Evolutionary conservation across 2,113 vertebrate genomes (phyloP).

Genomic region (Platanista minor): DNA sequence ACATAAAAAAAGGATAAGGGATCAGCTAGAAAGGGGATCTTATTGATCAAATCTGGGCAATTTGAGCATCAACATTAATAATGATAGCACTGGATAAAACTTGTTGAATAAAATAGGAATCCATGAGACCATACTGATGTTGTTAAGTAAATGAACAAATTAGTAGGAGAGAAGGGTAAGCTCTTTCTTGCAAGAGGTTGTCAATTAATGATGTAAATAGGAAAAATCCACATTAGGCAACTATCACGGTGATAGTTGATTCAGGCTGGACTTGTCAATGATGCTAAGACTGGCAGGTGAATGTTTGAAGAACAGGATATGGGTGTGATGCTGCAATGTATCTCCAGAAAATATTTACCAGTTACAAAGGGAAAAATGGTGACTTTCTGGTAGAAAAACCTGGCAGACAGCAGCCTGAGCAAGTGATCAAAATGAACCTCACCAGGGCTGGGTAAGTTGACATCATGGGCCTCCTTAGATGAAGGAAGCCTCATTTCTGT

Average conservation of each 20-base stretch:
- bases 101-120: background rate
- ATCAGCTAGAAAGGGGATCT: background rate
- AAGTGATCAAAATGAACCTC: background rate
- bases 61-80: background rate
- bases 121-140: background rate
- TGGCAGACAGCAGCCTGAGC: background rate
- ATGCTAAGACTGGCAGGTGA: background rate
- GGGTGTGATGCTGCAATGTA: background rate
- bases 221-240: background rate
- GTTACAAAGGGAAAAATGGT: background rate
- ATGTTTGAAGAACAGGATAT: background rate
- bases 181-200: background rate
- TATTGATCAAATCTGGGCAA: background rate
- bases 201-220: background rate
- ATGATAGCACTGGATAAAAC: background rate
- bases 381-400: background rate
- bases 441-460: accelerated
- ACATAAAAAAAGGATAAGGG: background rate
- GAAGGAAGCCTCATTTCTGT: background rate
- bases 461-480: background rate
- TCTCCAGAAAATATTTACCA: background rate
- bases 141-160: background rate
- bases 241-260: background rate
- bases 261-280: background rate
- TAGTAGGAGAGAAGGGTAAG: background rate